These are phyloP conservation scores for Trogon surrucura DNA, from an alignment of 2,113 vertebrate species.

Conservation along the genomic window DNA sequence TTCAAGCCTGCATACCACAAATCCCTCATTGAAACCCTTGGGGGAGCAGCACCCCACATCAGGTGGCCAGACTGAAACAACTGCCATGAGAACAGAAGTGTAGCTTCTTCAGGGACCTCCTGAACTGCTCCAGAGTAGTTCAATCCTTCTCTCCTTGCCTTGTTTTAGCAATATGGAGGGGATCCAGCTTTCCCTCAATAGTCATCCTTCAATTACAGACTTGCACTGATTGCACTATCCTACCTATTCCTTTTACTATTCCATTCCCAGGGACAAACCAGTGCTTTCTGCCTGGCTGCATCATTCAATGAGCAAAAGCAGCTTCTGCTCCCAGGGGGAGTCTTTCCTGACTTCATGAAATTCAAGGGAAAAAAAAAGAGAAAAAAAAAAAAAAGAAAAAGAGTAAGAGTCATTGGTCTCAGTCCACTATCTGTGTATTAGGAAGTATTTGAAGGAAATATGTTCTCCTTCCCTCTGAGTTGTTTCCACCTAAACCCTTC, in stretches of 20 bases:
- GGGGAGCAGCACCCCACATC: neutral
- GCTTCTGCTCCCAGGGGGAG: neutral
- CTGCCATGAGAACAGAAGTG: accelerated
- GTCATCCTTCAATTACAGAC: neutral
- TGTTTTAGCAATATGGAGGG: no score
- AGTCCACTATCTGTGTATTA: neutral
- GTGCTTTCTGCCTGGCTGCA: neutral
- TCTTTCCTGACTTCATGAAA: neutral
- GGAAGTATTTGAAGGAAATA: neutral
- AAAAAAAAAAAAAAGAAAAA: neutral
- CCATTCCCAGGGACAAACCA: neutral
- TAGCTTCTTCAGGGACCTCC: neutral
- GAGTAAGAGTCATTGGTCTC: neutral
- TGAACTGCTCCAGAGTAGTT: accelerated
- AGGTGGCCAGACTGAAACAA: neutral
- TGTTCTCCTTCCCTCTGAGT: neutral
- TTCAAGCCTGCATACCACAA: neutral
- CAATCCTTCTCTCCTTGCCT: neutral
- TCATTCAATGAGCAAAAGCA: neutral
- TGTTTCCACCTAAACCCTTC: neutral
- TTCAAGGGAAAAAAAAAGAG: neutral
- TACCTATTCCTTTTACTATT: neutral
- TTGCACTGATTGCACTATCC: accelerated
- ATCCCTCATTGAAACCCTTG: neutral
- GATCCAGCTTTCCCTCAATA: neutral